These are phyloP conservation scores for Apamea crenata DNA, from an alignment of 2,888 invertebrate genomes.

Conservation along the genomic window DNA sequence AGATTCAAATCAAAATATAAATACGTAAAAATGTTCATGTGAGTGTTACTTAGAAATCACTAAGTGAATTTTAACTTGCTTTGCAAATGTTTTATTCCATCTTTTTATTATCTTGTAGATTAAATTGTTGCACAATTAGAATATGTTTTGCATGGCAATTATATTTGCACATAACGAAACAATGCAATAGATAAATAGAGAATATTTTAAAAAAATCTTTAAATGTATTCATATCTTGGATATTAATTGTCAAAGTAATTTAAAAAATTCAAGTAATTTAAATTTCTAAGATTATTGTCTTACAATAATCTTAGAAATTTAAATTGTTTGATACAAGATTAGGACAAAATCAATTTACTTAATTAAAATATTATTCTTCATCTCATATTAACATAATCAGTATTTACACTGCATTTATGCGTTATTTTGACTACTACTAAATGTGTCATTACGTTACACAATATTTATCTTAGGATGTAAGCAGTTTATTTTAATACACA, in stretches of 20 bases:
- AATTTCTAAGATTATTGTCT: slow-evolving; percentile 39
- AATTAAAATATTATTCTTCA: slow-evolving; percentile 31
- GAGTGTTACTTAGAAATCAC: slow-evolving; percentile 35
- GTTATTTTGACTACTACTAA: slow-evolving; percentile 37
- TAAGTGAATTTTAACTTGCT: slow-evolving; percentile 46
- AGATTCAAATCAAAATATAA: slow-evolving; percentile 33
- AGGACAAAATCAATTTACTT: slow-evolving; percentile 36
- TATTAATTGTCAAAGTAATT: slow-evolving; percentile 27
- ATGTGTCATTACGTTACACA: slow-evolving; percentile 22
- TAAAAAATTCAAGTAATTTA: slow-evolving; percentile 12
- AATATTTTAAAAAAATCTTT: slow-evolving; percentile 10
- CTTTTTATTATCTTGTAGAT: slow-evolving; percentile 52
- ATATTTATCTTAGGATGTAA: slow-evolving; percentile 40
- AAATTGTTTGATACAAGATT: background rate
- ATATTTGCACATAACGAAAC: slow-evolving; percentile 48
- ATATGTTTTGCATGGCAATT: slow-evolving; percentile 59
- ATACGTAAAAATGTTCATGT: slow-evolving; percentile 51
- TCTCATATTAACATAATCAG: slow-evolving; percentile 29
- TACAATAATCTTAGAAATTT: background rate
- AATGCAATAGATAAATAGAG: slow-evolving; percentile 47
- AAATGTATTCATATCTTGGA: slow-evolving; percentile 29
- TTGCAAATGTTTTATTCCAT: slow-evolving; percentile 47
- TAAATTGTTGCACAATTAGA: slow-evolving; percentile 59
- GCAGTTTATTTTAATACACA: slow-evolving; percentile 42
- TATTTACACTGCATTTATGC: slow-evolving; percentile 63